These are phyloP conservation scores for Thaumetopoea pityocampa DNA, from an alignment of 1,140 invertebrate species.

Conservation along the genomic window DNA sequence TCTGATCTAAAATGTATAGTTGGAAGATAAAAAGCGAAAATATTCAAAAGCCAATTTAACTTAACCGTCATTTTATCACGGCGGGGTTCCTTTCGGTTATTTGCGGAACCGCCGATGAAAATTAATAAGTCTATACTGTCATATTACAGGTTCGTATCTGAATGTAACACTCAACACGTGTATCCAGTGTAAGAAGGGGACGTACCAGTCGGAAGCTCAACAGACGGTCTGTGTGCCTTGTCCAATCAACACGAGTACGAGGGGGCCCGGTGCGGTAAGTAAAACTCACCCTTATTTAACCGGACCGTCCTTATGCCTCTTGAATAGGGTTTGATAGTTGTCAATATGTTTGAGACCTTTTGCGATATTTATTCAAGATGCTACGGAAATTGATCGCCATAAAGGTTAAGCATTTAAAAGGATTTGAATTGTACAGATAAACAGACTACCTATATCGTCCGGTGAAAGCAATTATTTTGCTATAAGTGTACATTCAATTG, in stretches of 20 bases:
- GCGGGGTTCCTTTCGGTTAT: no score
- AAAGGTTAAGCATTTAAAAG: conserved; percentile 3
- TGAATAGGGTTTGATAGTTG: conserved; percentile 1
- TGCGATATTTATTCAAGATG: conserved; percentile 9
- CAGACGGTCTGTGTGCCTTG: conserved; percentile 93
- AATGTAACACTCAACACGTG: conserved; percentile 91
- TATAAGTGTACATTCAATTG: no score
- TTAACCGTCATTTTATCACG: no score
- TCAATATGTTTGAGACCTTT: not conserved
- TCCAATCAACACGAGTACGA: conserved; percentile 94
- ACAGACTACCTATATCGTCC: no score
- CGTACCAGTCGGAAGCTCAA: conserved; percentile 93
- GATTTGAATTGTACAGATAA: no score
- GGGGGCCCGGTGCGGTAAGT: conserved; percentile 86
- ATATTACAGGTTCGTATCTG: conserved; percentile 85
- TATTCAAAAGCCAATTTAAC: no score
- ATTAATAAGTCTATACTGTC: no score
- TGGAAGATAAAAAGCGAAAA: no score
- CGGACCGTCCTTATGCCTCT: not conserved
- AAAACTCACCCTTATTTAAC: conserved; percentile 9
- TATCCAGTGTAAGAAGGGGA: conserved; percentile 92
- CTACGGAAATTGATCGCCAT: conserved; percentile 8
- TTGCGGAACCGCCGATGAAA: no score
- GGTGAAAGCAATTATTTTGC: no score
- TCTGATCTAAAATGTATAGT: no score